Conservation (phyloP, 2,888 invertebrate species). For the Catocala fraxini region DNA sequence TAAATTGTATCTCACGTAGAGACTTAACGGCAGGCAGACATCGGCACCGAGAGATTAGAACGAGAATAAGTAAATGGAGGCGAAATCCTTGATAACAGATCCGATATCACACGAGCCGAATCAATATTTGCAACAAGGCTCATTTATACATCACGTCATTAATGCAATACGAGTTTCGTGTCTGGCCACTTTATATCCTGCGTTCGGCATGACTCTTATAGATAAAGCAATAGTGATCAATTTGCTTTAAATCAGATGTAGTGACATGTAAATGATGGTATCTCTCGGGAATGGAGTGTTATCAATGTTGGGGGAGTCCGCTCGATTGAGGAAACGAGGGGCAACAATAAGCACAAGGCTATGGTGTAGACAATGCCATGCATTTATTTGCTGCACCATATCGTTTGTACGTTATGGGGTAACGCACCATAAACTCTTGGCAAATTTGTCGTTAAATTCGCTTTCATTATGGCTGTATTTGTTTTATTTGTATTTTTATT, state of each 20-base stretch:
- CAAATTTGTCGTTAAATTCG: slow-evolving; percentile 5
- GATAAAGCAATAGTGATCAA: slow-evolving; percentile 32
- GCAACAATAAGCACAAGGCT: slow-evolving; percentile 31
- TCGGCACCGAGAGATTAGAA: slow-evolving; percentile 24
- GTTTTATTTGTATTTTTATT: slow-evolving; percentile 12
- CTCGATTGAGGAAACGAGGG: slow-evolving; percentile 55
- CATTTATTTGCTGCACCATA: slow-evolving; percentile 42
- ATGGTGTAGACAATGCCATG: slow-evolving; percentile 39
- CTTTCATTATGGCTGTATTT: slow-evolving; percentile 14
- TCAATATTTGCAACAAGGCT: slow-evolving; percentile 12
- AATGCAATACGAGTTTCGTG: slow-evolving; percentile 21
- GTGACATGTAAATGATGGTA: slow-evolving; percentile 43
- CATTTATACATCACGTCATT: slow-evolving; percentile 23
- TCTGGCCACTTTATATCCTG: slow-evolving; percentile 11
- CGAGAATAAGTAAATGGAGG: slow-evolving; percentile 28
- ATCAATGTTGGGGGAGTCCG: slow-evolving; percentile 52
- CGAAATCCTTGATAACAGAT: slow-evolving; percentile 21
- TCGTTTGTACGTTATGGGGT: slow-evolving; percentile 31
- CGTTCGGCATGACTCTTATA: slow-evolving; percentile 18
- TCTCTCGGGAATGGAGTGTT: slow-evolving; percentile 51
- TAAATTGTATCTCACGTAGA: slow-evolving; percentile 37
- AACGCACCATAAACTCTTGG: slow-evolving; percentile 23
- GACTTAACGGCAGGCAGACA: slow-evolving; percentile 25
- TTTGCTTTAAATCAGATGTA: slow-evolving; percentile 39
- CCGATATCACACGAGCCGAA: slow-evolving; percentile 1